Percentiles rank a stretch among this genome's conserved stretches.
phyloP scores from a whole-genome alignment of 2,888 invertebrate genomes.

The Epinotia brunnichana region DNA sequence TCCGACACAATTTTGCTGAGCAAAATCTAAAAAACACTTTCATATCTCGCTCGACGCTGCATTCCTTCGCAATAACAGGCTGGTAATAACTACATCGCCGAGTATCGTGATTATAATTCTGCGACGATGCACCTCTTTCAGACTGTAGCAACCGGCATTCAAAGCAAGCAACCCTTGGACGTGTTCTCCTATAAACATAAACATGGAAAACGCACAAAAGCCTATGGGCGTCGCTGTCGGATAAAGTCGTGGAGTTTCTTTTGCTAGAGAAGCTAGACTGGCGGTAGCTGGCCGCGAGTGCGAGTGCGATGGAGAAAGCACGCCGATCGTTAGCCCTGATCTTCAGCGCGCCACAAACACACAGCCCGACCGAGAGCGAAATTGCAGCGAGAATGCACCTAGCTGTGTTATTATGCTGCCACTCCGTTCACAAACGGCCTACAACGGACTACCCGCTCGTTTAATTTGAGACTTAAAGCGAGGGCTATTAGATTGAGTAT shows the following conservation, averaged over 20 bases:
- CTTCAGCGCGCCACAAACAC: constrained; percentile 84
- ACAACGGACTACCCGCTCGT: constrained; percentile 55
- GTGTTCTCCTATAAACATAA: constrained; percentile 82
- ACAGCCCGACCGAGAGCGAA: constrained; percentile 84
- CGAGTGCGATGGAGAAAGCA: constrained; percentile 68
- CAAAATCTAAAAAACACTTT: constrained; percentile 22
- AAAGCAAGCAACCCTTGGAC: constrained; percentile 81
- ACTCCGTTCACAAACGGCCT: constrained; percentile 71
- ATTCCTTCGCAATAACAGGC: constrained; percentile 58
- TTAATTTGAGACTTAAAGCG: constrained; percentile 58
- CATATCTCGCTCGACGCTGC: constrained; percentile 24
- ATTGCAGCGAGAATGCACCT: constrained; percentile 84
- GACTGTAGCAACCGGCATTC: constrained; percentile 69
- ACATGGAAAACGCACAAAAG: constrained; percentile 84
- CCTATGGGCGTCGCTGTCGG: constrained; percentile 81
- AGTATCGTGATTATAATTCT: constrained; percentile 40
- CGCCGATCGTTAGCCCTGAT: constrained; percentile 84
- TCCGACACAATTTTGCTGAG: constrained; percentile 1
- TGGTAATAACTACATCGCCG: constrained; percentile 68
- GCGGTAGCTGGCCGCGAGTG: constrained; percentile 54
- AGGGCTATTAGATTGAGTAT: constrained; percentile 58
- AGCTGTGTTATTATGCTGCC: constrained; percentile 80
- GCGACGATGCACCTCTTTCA: constrained; percentile 44
- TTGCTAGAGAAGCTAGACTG: constrained; percentile 68
- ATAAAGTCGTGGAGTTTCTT: constrained; percentile 83